Evolutionary conservation across 2,888 invertebrate species (phyloP).

Genomic region (Drosophila mimetica): DNA sequence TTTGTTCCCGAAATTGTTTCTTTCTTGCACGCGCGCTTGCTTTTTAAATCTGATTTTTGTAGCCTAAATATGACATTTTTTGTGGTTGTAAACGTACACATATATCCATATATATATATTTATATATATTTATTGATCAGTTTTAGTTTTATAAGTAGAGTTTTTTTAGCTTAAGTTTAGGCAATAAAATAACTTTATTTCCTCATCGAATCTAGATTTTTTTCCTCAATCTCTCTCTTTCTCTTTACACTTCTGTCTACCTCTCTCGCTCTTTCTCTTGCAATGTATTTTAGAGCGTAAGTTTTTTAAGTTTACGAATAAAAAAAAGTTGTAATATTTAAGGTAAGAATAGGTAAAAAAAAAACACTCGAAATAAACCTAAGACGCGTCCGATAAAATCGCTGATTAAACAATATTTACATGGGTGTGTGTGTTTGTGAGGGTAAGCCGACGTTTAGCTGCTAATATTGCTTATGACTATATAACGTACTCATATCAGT

Average conservation of each 20-base stretch:
- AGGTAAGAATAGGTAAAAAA: constrained; percentile 45
- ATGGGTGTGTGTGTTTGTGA: constrained; percentile 33
- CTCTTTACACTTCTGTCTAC: constrained; percentile 24
- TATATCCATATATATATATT: constrained; percentile 24
- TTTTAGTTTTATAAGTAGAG: constrained; percentile 44
- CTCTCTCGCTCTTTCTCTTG: constrained; percentile 24
- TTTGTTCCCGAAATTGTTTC: constrained; percentile 82
- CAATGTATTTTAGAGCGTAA: constrained; percentile 6
- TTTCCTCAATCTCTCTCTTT: constrained; percentile 13
- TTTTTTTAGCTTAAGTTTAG: constrained; percentile 54
- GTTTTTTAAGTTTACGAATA: constrained; percentile 20
- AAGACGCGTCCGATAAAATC: constrained; percentile 68
- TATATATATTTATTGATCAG: constrained; percentile 40
- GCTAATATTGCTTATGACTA: constrained; percentile 78
- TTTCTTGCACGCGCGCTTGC: constrained; percentile 21
- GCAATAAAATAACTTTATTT: constrained; percentile 51
- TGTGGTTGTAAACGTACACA: constrained; percentile 45
- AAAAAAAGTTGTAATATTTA: constrained; percentile 17
- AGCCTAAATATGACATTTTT: constrained; percentile 75
- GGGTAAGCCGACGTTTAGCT: constrained; percentile 55
- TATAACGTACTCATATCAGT: constrained; percentile 77
- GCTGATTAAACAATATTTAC: constrained; percentile 57
- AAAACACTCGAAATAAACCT: constrained; percentile 53
- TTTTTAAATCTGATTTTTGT: constrained; percentile 65
- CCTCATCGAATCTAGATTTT: constrained; percentile 12